A percentile compares a stretch with the other conserved stretches of the same genome.
Evolutionary conservation across 2,113 vertebrate species (phyloP).

Genomic region (Thamnophis sirtalis): DNA sequence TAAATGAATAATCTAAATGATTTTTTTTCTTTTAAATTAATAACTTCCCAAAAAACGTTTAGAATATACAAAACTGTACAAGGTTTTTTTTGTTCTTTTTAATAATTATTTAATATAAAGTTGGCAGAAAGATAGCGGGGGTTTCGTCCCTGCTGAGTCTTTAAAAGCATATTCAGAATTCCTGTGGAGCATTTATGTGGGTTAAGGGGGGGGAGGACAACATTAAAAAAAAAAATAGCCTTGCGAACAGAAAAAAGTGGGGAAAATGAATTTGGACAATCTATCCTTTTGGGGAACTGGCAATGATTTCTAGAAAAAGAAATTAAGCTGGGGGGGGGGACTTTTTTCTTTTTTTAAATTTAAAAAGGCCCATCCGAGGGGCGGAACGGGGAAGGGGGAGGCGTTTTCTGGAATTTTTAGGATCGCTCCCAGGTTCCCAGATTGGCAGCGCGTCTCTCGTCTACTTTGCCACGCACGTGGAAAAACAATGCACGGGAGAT

Average conservation of each 20-base stretch:
- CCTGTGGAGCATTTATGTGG: neutral
- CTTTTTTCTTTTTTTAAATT: neutral
- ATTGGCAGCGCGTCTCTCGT: neutral
- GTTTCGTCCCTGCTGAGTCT: slow-evolving; percentile 59
- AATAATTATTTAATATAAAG: slow-evolving; percentile 66
- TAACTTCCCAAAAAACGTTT: slow-evolving; percentile 86
- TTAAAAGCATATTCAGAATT: slow-evolving; percentile 53
- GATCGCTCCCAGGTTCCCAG: neutral
- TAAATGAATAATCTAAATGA: slow-evolving; percentile 97
- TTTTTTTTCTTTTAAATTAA: slow-evolving; percentile 95
- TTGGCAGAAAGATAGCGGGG: slow-evolving; percentile 87
- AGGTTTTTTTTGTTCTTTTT: slow-evolving; percentile 34
- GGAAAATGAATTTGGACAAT: neutral
- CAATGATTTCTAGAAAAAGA: neutral
- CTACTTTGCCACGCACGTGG: neutral
- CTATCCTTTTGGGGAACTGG: neutral
- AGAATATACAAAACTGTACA: slow-evolving; percentile 98
- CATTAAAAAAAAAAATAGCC: neutral
- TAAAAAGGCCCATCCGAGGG: neutral
- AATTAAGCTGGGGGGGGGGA: neutral
- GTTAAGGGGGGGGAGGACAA: too few relatives aligned
- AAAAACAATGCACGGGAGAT: neutral
- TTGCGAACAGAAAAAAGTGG: neutral
- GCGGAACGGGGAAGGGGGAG: too few relatives aligned
- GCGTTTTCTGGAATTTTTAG: neutral